Percentiles rank a stretch among this genome's conserved stretches.
phyloP scores from a whole-genome alignment of 2,113 vertebrate species.

The Pseudopipra pipra region DNA sequence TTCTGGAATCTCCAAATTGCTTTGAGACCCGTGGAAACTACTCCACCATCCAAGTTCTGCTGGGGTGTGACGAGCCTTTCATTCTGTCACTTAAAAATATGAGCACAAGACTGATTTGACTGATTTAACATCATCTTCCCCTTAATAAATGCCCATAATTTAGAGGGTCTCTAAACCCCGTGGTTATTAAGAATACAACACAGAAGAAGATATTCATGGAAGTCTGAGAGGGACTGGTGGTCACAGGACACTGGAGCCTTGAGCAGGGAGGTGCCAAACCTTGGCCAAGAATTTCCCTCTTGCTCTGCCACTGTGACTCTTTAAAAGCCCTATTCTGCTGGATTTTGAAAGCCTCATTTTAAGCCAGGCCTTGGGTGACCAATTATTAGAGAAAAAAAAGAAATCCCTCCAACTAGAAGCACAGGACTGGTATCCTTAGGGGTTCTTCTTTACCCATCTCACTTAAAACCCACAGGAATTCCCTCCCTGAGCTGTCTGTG shows the following conservation, averaged over 20 bases:
- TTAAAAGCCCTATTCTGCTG: not conserved
- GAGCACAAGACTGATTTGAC: not conserved
- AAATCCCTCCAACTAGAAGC: not conserved
- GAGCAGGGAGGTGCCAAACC: not conserved
- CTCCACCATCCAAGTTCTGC: not conserved
- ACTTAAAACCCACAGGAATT: not conserved
- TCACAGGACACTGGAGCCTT: not conserved
- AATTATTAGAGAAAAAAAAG: not conserved
- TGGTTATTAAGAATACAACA: not conserved
- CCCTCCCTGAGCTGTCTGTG: not conserved
- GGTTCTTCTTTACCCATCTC: not conserved
- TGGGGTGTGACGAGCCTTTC: not conserved
- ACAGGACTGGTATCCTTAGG: not conserved
- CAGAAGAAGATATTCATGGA: not conserved
- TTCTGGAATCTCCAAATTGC: not conserved
- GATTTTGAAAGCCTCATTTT: not conserved
- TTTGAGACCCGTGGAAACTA: not conserved
- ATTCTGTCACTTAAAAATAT: not conserved
- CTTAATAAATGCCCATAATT: not conserved
- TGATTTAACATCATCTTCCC: not conserved
- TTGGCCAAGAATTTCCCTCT: not conserved
- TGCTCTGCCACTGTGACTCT: not conserved
- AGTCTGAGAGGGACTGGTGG: not conserved
- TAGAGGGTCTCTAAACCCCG: not conserved
- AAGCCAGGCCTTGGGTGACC: not conserved